Evolutionary conservation across 2,113 vertebrate genomes (phyloP).

Genomic region (Melanerpes formicivorus): DNA sequence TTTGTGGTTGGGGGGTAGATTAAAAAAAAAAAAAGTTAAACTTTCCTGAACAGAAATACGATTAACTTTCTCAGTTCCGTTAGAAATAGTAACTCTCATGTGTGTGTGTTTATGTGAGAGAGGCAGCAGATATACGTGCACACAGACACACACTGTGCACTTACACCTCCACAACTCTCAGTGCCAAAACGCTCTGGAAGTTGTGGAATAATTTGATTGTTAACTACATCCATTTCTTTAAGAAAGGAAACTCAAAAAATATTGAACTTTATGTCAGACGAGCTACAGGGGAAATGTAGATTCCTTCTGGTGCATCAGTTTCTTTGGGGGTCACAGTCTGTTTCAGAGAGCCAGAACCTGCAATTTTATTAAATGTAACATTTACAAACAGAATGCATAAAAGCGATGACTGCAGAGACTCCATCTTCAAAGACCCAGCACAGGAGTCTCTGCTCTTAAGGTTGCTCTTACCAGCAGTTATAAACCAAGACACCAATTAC

Average conservation of each 20-base stretch:
- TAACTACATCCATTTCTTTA: background rate
- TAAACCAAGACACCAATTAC: constrained; percentile 6
- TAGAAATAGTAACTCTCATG: background rate
- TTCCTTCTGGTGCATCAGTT: background rate
- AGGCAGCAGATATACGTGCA: background rate
- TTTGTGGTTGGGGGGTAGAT: background rate
- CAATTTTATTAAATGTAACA: constrained; percentile 33
- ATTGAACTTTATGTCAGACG: background rate
- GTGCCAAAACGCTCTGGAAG: background rate
- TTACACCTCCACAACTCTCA: background rate
- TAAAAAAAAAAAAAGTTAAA: background rate
- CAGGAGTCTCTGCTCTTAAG: background rate
- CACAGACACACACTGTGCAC: background rate
- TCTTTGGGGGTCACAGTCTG: constrained; percentile 20
- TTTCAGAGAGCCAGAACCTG: background rate
- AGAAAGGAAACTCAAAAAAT: background rate
- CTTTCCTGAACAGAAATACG: background rate
- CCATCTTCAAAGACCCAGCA: background rate
- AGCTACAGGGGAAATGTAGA: background rate
- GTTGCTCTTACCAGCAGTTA: background rate
- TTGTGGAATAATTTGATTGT: background rate
- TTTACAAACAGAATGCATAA: constrained; percentile 17
- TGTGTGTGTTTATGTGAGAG: background rate
- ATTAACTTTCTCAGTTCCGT: background rate
- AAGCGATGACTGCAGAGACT: constrained; percentile 24